Conservation (phyloP, 2,113 vertebrate species). For the Boleophthalmus pectinirostris region DNA sequence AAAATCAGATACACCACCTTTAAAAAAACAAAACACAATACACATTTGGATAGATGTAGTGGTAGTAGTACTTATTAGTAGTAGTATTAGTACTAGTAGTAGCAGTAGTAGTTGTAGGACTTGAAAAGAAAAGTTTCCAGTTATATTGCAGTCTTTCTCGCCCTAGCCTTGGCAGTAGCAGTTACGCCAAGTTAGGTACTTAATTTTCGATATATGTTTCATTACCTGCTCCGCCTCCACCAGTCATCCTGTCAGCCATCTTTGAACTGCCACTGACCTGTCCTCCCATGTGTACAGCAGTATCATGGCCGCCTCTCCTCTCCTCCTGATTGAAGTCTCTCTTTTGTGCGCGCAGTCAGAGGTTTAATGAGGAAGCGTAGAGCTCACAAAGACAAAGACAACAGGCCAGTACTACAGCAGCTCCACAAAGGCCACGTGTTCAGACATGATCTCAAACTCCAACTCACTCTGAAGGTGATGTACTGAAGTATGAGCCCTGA, state of each 20-base stretch:
- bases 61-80: not conserved
- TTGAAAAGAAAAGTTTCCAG: no score
- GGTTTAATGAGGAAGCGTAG: conserved; percentile 36
- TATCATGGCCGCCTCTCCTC: not conserved
- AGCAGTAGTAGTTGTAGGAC: not conserved
- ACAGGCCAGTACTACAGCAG: conserved; percentile 9
- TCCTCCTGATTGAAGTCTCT: conserved; percentile 11
- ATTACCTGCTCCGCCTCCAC: conserved; percentile 15
- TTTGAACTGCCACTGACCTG: not conserved
- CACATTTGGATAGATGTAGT: not conserved
- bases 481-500: not conserved
- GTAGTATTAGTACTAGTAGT: not conserved
- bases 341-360: conserved; percentile 34
- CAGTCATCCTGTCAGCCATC: not conserved
- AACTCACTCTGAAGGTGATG: conserved; percentile 19
- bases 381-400: conserved; percentile 36
- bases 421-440: conserved; percentile 9
- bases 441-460: not conserved
- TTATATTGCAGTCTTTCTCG: no score
- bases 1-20: no score
- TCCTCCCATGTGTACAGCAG: not conserved
- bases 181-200: not conserved
- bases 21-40: no score
- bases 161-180: no score
- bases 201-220: not conserved